phyloP scores from a whole-genome alignment of 2,888 invertebrate genomes.

The Syrphus vitripennis region DNA sequence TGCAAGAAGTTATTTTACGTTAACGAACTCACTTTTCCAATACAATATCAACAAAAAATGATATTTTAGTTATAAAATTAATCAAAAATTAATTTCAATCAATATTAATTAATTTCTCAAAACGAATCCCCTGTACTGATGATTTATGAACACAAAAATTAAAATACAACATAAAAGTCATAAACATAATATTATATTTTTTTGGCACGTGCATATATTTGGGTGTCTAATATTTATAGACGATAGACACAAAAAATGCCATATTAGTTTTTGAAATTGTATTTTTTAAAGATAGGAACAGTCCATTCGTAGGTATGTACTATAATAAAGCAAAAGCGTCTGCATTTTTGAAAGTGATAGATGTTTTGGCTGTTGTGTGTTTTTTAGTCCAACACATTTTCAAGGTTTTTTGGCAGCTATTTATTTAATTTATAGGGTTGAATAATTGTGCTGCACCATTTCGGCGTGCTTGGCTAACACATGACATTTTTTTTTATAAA shows the following conservation, averaged over 20 bases:
- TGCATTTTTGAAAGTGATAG: conserved; percentile 47
- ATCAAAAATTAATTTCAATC: no score
- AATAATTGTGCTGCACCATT: background rate
- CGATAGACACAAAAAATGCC: conserved; percentile 36
- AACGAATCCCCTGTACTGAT: no score
- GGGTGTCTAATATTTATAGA: conserved; percentile 43
- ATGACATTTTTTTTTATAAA: conserved; percentile 41
- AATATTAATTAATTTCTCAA: no score
- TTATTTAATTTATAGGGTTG: conserved; percentile 3
- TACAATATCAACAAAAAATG: no score
- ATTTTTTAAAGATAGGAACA: conserved; percentile 22
- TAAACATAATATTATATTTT: conserved; percentile 1
- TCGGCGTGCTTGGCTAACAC: conserved; percentile 21
- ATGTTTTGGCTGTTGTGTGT: conserved; percentile 29
- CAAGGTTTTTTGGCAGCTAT: conserved; percentile 56
- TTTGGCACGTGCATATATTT: conserved; percentile 48
- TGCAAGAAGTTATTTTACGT: no score
- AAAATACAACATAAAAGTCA: background rate
- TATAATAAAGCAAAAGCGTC: conserved; percentile 1
- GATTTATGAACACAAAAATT: no score
- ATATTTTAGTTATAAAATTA: no score
- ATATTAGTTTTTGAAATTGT: conserved; percentile 41
- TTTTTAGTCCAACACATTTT: conserved; percentile 49
- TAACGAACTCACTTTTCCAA: no score
- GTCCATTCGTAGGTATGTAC: no score